Evolutionary conservation across 92 coral and sea anemone species (phyloP).

Genomic region (Scolanthus callimorphus): DNA sequence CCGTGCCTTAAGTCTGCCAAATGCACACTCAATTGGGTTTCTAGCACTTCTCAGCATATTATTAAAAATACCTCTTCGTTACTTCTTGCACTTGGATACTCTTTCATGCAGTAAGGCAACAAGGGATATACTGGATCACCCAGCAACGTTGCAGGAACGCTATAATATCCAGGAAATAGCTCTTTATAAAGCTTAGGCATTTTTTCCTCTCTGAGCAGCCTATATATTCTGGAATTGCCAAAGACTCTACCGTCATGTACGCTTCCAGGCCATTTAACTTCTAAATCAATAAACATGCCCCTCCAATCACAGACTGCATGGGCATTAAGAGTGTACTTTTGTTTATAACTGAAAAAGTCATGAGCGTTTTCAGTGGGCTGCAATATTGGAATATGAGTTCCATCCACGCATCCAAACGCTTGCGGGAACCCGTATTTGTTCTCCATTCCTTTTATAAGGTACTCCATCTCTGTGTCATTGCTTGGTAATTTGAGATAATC

Average conservation of each 20-base stretch:
- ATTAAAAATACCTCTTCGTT: conserved; percentile 47
- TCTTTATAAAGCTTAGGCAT: conserved; percentile 29
- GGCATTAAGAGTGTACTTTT: conserved; percentile 52
- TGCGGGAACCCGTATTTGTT: conserved; percentile 53
- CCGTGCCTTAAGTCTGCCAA: too few relatives aligned
- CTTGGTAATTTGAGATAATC: conserved; percentile 38
- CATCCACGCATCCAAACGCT: conserved; percentile 72
- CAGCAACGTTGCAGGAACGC: conserved; percentile 39
- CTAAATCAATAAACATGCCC: conserved; percentile 42
- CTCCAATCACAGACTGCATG: conserved; percentile 60
- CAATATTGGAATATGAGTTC: conserved; percentile 61
- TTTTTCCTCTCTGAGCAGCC: too few relatives aligned
- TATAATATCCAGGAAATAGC: conserved; percentile 48
- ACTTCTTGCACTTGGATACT: conserved; percentile 21
- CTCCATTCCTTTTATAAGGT: conserved; percentile 29
- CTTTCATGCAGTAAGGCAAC: conserved; percentile 57
- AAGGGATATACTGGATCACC: conserved; percentile 62
- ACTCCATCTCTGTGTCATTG: conserved; percentile 22
- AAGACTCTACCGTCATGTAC: conserved; percentile 35
- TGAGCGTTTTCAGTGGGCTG: conserved; percentile 56
- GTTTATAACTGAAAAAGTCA: conserved; percentile 58
- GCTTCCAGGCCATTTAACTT: conserved; percentile 41
- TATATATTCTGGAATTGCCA: too few relatives aligned
- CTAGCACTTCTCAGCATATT: conserved; percentile 38
- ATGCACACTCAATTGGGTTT: conserved; percentile 41